Base-by-base conservation (phyloP, 1,140 invertebrate species). In the Diprion similis region DNA sequence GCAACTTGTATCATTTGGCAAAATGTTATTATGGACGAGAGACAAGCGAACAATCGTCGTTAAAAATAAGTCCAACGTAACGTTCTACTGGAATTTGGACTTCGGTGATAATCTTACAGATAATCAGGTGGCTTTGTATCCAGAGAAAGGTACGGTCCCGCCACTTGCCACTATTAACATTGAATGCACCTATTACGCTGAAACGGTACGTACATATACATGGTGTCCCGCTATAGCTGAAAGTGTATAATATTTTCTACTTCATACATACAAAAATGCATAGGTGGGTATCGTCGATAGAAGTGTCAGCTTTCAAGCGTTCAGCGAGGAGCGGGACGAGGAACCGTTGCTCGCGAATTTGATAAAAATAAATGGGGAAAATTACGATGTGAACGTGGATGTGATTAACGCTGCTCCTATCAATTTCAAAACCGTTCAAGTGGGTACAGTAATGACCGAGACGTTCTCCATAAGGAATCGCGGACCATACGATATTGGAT, bases 361-460 rank as follows among this genome's bases (percentile, higher is more conserved):
- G 1, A 73, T 87, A 1, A n/a, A 19, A 17, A 17, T 84, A 8
- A 78, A 73, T 0, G 84, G 77, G 10, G 83, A 86, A 77, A 79
- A 78, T 18, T 85, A 85, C 37, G 84, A 86, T 46, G 80, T 86
- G 15, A 37, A 72, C 7, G 72, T 83, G 64, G 78, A 84, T 15
- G 70, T 87, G 6, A 73, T 78, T 69, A 46, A 73, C 47, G 79
- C 81, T 66, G 79, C 80, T 78, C 81, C 83, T 6, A 80, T 87
- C 48, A 73, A 85, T 72, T 78, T 87, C 11, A 76, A 79, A 47
- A 69, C n/a, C 8, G 70, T 82, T 8, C 79, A 75, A 46, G 80
- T 85, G 2, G 77, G 74, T 0, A 72, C 68, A 0, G 68, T 73
- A 0, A 47, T 71, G 0, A 79, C 9, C 0, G 71, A 68, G 11